These are phyloP conservation scores for Psophia crepitans DNA, from an alignment of 2,113 vertebrate species.

Conservation along the genomic window DNA sequence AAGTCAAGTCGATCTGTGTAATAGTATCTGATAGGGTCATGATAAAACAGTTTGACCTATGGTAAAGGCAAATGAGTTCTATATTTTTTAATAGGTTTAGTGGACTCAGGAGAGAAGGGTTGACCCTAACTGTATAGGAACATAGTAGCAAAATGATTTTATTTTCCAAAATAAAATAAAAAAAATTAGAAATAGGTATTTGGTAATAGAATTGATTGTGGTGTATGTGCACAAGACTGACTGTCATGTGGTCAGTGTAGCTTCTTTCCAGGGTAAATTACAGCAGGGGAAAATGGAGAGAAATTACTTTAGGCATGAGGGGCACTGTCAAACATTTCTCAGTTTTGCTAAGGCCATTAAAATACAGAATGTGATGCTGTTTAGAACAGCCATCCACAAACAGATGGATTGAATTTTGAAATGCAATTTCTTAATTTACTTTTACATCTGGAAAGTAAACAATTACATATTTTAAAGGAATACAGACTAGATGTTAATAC, in stretches of 20 bases:
- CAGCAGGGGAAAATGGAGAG: background rate
- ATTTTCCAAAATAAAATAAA: background rate
- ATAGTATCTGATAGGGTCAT: background rate
- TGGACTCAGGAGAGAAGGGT: background rate
- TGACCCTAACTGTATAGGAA: background rate
- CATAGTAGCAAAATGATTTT: background rate
- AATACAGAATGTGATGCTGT: background rate
- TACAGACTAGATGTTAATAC: background rate
- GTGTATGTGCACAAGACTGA: background rate
- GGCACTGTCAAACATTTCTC: background rate
- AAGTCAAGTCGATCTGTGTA: background rate
- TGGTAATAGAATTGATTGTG: background rate
- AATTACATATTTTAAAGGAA: background rate
- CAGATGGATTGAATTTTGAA: background rate
- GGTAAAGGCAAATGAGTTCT: background rate
- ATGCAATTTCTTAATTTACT: background rate
- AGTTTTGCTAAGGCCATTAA: background rate
- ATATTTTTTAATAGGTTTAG: background rate
- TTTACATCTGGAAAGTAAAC: background rate
- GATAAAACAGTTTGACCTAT: background rate
- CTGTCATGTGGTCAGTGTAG: background rate
- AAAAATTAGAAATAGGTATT: background rate
- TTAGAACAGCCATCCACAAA: background rate
- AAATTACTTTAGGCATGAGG: background rate
- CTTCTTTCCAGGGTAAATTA: background rate